Evolutionary conservation across 1,140 invertebrate species (phyloP), one percentile per base, ranked within the genome.

Genomic region (Zophobas atratus): DNA sequence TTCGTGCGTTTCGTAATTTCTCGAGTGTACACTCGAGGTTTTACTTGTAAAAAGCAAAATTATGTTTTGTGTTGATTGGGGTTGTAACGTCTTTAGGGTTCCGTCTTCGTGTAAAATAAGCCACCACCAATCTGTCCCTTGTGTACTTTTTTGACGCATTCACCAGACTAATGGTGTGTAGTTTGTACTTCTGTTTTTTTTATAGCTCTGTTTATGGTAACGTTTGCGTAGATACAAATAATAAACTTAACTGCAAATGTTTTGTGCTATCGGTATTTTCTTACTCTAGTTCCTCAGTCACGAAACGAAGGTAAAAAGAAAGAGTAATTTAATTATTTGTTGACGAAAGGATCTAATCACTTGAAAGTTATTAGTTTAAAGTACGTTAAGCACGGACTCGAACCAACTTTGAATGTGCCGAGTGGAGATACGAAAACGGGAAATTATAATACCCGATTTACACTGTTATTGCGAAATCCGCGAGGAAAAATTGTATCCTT

Each of bases 81-180:
- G 60, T 43, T 67, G 38, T 67, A 67, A 67, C 39, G 60, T 43
- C 60, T 67, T 67, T 67, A 67, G 60, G 39, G 8, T 5, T 57
- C 60, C 60, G 60, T 73, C 49, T 73, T 73, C 49, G 39, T 73
- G 34, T 73, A 73, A 73, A 73, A 73, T 73, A 73, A 73, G 49
- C 71, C 36, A 73, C 20, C 49, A 43, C 71, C 71, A 73, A 73
- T 73, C 71, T 73, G 71, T 73, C 71, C 71, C 71, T 6, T 41
- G 71, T 55, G 48, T 36, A 73, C 71, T 73, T 53, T 73, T 73
- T 56, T 56, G 38, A 73, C 71, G 55, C 55, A 56, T 73, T 56
- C 49, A 32, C 55, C 49, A 39, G 39, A 6, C 55, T 73, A 73
- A 73, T 73, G 71, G 71, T 56, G 39, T 73, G 71, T 73, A 73